Evolutionary conservation across 2,113 vertebrate genomes (phyloP), one percentile per base, ranked within the genome.

Genomic region (Psilopogon haemacephalus): DNA sequence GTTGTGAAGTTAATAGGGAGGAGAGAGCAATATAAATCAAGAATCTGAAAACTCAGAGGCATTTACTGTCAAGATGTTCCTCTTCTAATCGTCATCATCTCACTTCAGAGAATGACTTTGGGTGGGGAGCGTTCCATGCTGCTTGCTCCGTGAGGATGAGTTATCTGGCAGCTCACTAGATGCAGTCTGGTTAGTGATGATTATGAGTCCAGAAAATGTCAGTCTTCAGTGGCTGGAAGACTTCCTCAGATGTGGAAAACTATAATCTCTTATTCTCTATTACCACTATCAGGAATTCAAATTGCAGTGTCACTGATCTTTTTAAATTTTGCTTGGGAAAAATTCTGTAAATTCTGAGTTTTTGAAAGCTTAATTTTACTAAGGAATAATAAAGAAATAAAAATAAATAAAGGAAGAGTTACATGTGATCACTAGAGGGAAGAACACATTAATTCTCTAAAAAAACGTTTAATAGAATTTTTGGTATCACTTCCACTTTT

Each of bases 71-170:
- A 23, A 50, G 64, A 32, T 1, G 7, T 33, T 52, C 7, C 9
- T 70, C 33, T 35, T 65, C 13, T 32, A 28, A 54, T 58, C n/a
- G 26, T 62, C 4, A 37, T 58, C 4, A 37, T 15, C 35, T 78
- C 3, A 2, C 15, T 76, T 69, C 26, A 60, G 33, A 13, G 33
- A 72, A 42, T 12, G 7, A 42, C 3, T 1, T 56, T 30, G 20
- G 12, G 15, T 63, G n/a, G 30, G 20, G 10, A 48, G 46, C 1
- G 0, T 10, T 42, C 12, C 26, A 4, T 12, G 9, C 11, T 10
- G 40, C 8, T 18, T 0, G 2, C 13, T 23, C 21, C 24, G 23
- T 14, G 30, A 38, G 28, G 20, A 6, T 0, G 3, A 35, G 14
- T 21, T 4, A 23, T 14, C 58, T 67, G 50, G 12, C 20, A 69